phyloP scores from a whole-genome alignment of 2,113 vertebrate species.

The Ploceus nigricollis region DNA sequence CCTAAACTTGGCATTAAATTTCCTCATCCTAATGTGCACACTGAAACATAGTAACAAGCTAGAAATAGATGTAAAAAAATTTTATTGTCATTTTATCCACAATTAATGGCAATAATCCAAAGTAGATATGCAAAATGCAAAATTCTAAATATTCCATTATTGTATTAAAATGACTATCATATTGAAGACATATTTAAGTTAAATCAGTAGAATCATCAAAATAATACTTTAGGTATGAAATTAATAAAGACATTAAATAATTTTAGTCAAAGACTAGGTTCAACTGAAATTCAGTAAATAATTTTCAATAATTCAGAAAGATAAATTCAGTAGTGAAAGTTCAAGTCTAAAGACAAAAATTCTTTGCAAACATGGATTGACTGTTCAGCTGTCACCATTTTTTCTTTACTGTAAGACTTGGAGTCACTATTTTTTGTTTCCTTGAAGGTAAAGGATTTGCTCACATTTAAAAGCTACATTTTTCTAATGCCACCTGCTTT shows the following conservation, averaged over 20 bases:
- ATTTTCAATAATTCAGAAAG: not conserved
- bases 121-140: not conserved
- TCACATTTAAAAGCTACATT: not conserved
- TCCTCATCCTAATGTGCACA: not conserved
- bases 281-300: not conserved
- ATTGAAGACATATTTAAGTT: not conserved
- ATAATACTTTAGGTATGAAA: not conserved
- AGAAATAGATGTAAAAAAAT: not conserved
- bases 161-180: not conserved
- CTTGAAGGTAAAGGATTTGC: not conserved
- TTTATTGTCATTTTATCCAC: not conserved
- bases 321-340: not conserved
- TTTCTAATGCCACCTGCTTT: not conserved
- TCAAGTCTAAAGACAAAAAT: not conserved
- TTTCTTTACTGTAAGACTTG: not conserved
- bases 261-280: not conserved
- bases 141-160: not conserved
- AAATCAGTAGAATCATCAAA: not conserved
- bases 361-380: not conserved
- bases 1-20: not conserved
- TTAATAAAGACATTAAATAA: not conserved
- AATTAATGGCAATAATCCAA: not conserved
- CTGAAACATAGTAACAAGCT: not conserved
- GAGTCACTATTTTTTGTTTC: not conserved
- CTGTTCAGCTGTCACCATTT: not conserved